Evolutionary conservation across 2,888 invertebrate genomes (phyloP), one percentile per base, ranked within the genome.

Genomic region (Philhelius pedissequus): DNA sequence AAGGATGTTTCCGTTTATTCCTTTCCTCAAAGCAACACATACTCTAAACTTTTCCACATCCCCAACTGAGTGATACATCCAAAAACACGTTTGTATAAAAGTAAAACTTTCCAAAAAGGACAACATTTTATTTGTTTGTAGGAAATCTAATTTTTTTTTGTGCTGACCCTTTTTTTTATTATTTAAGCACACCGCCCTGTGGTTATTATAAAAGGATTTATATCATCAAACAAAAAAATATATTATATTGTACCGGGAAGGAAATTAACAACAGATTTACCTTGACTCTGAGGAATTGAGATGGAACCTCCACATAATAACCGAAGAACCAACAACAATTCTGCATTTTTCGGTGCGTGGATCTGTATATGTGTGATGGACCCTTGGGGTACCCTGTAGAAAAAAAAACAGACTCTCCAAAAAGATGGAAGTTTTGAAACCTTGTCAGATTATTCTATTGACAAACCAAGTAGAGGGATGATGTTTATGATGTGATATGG

Each of bases 231-330:
- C 35, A 64, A 43, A 43, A 54, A 43, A 73, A 69, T 73, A 69
- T 73, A 56, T 50, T 6, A 32, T 5, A 52, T 11, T 13, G 43
- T 43, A 43, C 43, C 15, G 11, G 27, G 70, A 64, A 70, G 79
- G 69, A 83, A 79, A 83, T 83, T 83, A 83, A 79, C 83, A 83
- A 83, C 83, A 83, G 83, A 83, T 79, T 83, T 83, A 79, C 83
- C 74, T 69, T 74, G 74, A 83, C 83, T 69, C 74, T 4, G 35
- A 74, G 79, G 83, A 83, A 70, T 64, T 54, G 83, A 50, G 74
- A 74, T 40, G 66, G 38, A 78, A 69, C n/a, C n/a, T n/a, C n/a
- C n/a, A n/a, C n/a, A 76, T 56, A 30, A 48, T 25, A 13, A 13
- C 4, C 52, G 8, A 9, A 15, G 1, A 75, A 18, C 66, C 43